A percentile compares a stretch with the other conserved stretches of the same genome.
Evolutionary conservation across 2,113 vertebrate species (phyloP).

Genomic region (Pseudois nayaur): DNA sequence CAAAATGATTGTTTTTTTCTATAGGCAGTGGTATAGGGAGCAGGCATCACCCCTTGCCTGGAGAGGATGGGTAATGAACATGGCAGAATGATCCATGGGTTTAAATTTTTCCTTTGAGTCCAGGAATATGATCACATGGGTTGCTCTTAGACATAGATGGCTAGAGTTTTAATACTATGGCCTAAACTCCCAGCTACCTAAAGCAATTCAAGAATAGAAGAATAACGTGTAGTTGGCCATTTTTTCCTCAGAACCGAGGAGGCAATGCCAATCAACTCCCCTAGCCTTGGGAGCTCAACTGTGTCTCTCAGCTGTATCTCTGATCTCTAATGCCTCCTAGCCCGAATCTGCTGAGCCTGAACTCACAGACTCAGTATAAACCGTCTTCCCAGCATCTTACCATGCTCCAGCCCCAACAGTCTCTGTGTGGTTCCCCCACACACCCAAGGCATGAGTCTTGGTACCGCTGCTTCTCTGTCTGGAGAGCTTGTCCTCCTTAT

Average conservation of each 20-base stretch:
- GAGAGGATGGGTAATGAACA: not conserved
- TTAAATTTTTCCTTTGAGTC: not conserved
- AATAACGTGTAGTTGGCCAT: too few species aligned
- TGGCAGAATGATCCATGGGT: not conserved
- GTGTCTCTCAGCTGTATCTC: not conserved
- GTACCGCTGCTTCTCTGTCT: not conserved
- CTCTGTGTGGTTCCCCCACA: not conserved
- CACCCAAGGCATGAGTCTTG: fast-evolving
- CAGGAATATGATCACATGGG: not conserved
- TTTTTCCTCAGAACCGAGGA: not conserved
- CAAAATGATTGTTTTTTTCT: not conserved
- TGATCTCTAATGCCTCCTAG: not conserved
- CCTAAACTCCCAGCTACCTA: not conserved
- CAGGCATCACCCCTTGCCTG: not conserved
- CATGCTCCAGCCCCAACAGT: fast-evolving
- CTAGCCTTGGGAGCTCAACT: fast-evolving
- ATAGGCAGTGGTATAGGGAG: not conserved
- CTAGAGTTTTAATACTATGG: not conserved
- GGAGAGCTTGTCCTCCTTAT: not conserved
- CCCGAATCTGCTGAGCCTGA: not conserved
- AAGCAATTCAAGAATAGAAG: not conserved
- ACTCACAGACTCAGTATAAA: not conserved
- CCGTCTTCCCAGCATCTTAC: not conserved
- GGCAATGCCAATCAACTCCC: not conserved
- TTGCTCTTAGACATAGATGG: not conserved